Percentiles rank a stretch among this genome's conserved stretches.
Evolutionary conservation across 2,113 vertebrate genomes (phyloP).

Genomic region (Pollachius pollachius): DNA sequence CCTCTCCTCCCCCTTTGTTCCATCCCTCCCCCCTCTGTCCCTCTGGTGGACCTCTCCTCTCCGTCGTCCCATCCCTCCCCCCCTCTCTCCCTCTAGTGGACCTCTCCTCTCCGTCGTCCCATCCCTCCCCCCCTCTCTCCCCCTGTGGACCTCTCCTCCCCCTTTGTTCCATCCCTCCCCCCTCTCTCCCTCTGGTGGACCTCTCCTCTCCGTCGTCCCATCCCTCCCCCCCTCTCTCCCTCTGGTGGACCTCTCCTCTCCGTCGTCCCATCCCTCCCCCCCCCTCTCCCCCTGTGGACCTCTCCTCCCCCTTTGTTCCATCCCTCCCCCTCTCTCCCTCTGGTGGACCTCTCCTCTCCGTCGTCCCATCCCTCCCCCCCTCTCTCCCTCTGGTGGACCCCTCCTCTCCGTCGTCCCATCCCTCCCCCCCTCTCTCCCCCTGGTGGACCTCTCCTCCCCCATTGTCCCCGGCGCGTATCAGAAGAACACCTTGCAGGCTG

Average conservation of each 20-base stretch:
- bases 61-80: neutral
- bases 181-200: neutral
- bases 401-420: neutral
- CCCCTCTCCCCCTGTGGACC: neutral
- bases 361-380: neutral
- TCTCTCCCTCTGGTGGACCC: neutral
- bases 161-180: neutral
- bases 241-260: neutral
- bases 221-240: neutral
- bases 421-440: neutral
- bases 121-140: too few relatives aligned
- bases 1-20: neutral
- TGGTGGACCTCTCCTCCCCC: neutral
- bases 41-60: neutral
- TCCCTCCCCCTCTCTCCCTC: neutral
- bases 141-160: neutral
- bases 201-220: neutral
- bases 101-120: neutral
- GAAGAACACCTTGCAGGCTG: too few relatives aligned
- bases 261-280: neutral
- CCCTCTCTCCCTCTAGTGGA: slow-evolving; percentile 2
- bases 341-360: neutral
- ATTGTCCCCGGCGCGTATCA: neutral
- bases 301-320: neutral
- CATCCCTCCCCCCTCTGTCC: neutral